phyloP scores from a whole-genome alignment of 2,888 invertebrate genomes.

The Dolichomitus sp. region DNA sequence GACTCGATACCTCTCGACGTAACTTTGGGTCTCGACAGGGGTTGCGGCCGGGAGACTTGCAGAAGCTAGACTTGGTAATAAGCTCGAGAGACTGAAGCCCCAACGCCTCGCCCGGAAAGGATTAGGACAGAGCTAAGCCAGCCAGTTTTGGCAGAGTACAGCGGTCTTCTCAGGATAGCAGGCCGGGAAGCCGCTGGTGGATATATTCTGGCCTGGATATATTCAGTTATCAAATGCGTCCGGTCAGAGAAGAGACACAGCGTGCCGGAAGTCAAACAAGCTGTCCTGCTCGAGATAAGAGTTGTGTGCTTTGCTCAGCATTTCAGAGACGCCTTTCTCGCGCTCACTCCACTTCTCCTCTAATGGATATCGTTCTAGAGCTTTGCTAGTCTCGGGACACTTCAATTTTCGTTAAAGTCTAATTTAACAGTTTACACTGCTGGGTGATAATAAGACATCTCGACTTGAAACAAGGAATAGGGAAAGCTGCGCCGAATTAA shows the following conservation, averaged over 20 bases:
- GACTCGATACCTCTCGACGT: slow-evolving; percentile 47
- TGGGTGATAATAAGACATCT: slow-evolving; percentile 38
- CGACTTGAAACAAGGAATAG: background rate
- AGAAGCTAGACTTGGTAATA: slow-evolving; percentile 71
- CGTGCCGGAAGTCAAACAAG: slow-evolving; percentile 83
- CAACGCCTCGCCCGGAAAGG: slow-evolving; percentile 77
- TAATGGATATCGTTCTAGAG: slow-evolving; percentile 70
- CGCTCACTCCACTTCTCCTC: slow-evolving; percentile 71
- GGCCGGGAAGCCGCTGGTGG: slow-evolving; percentile 3
- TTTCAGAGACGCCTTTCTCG: slow-evolving; percentile 62
- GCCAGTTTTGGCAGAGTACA: slow-evolving; percentile 57
- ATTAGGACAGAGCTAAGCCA: slow-evolving; percentile 79
- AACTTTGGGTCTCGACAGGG: slow-evolving; percentile 59
- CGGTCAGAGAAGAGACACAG: slow-evolving; percentile 79
- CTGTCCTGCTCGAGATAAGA: slow-evolving; percentile 82
- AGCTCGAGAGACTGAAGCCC: slow-evolving; percentile 59
- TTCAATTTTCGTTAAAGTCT: slow-evolving; percentile 77
- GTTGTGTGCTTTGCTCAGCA: slow-evolving; percentile 45
- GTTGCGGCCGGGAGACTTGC: slow-evolving; percentile 51
- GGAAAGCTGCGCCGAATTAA: slow-evolving; percentile 9
- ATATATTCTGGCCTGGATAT: slow-evolving; percentile 67
- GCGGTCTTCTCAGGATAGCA: slow-evolving; percentile 38
- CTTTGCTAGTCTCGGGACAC: slow-evolving; percentile 55
- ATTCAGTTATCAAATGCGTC: slow-evolving; percentile 83
- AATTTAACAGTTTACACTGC: slow-evolving; percentile 67